A percentile compares a stretch with the other conserved stretches of the same genome.
phyloP scores from a whole-genome alignment of 1,140 invertebrate species.

The Ladona fulva region DNA sequence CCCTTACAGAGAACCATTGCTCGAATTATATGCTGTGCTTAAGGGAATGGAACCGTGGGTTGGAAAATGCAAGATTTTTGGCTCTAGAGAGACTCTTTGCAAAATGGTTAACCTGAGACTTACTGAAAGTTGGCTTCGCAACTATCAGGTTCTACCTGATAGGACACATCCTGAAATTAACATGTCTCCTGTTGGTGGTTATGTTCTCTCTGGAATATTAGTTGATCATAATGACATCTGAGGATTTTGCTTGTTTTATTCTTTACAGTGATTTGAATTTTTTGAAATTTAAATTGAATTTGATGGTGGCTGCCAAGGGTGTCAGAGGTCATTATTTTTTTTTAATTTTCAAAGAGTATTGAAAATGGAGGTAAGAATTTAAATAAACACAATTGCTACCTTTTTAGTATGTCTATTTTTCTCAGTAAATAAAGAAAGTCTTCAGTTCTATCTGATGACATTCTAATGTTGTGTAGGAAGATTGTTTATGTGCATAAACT shows the following conservation, averaged over 20 bases:
- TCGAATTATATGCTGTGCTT: constrained; percentile 66
- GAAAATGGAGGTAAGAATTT: no score
- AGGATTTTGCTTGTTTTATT: neutral
- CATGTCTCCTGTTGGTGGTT: constrained; percentile 67
- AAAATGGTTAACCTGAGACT: constrained; percentile 56
- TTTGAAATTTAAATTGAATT: neutral
- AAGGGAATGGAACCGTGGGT: constrained; percentile 39
- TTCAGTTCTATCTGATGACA: no score
- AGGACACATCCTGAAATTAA: constrained; percentile 75
- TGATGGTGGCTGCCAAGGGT: no score
- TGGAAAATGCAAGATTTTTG: neutral
- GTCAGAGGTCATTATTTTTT: no score
- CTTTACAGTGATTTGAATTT: no score
- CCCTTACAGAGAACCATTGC: constrained; percentile 65
- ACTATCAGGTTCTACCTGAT: constrained; percentile 79
- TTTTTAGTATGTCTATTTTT: no score
- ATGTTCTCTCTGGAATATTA: constrained; percentile 58
- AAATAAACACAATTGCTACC: no score
- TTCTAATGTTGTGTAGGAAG: no score
- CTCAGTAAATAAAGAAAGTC: no score
- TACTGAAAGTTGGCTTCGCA: constrained; percentile 76
- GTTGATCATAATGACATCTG: constrained; percentile 28
- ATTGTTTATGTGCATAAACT: no score
- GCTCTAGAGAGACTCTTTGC: constrained; percentile 46
- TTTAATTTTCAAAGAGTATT: no score